A percentile compares a stretch with the other conserved stretches of the same genome.
Evolutionary conservation across 2,888 invertebrate species (phyloP).

Genomic region (Macrophya alboannulata): DNA sequence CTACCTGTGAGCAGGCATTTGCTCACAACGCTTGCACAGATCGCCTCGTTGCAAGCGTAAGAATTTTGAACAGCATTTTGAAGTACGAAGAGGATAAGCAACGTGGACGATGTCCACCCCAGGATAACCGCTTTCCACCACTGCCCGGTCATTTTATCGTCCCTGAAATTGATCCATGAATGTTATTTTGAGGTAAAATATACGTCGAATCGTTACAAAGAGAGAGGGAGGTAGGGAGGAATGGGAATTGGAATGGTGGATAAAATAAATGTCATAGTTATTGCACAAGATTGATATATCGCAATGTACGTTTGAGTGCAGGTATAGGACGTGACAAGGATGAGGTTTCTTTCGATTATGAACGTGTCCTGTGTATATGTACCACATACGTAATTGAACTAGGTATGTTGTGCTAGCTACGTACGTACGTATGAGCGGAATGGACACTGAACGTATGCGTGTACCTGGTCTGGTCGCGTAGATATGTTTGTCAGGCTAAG

Average conservation of each 20-base stretch:
- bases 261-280: slow-evolving; percentile 42
- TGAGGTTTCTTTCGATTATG: slow-evolving; percentile 37
- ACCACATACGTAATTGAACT: neutral
- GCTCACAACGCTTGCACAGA: slow-evolving; percentile 97
- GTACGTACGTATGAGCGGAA: neutral
- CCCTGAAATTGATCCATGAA: neutral
- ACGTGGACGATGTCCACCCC: slow-evolving; percentile 63
- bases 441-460: neutral
- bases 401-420: neutral
- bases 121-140: slow-evolving; percentile 65
- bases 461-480: slow-evolving; percentile 60
- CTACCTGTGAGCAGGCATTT: slow-evolving; percentile 98
- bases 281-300: slow-evolving; percentile 15
- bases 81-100: slow-evolving; percentile 65
- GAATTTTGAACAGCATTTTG: slow-evolving; percentile 65
- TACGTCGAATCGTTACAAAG: neutral
- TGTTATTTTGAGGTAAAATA: neutral
- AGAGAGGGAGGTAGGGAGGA: neutral
- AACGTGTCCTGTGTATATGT: neutral
- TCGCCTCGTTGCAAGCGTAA: slow-evolving; percentile 92
- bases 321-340: neutral
- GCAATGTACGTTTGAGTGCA: neutral
- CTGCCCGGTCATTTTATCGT: slow-evolving; percentile 65
- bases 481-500: slow-evolving; percentile 67
- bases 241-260: slow-evolving; percentile 47